Evolutionary conservation across 2,113 vertebrate genomes (phyloP), one percentile per base, ranked within the genome.

Genomic region (Microtus oregoni): DNA sequence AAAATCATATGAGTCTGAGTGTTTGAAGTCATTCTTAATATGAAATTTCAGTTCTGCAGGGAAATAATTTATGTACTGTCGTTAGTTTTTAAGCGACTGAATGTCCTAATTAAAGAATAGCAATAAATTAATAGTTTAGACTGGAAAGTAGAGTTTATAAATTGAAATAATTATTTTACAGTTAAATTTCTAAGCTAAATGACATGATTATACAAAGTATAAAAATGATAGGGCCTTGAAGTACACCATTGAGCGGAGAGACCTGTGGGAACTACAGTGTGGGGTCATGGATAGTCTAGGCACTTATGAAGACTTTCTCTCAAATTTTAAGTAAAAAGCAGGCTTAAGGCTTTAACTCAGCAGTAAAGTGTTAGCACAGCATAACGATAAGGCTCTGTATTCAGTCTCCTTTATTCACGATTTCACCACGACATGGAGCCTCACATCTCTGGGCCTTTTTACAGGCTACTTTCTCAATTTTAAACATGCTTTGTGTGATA

Each of bases 161-260:
- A 91, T 58, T 58, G 79, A 72, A 89, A 70, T 30, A 88, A 61
- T 88, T 22, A 89, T 94, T 94, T 86, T 11, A 41, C 86, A 86
- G 58, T 6, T 89, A 50, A 70, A 28, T 10, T 91, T 72, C 81
- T 76, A 61, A 1, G 78, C 55, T 75, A 67, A 67, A 14, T 75
- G 20, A 12, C 15, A 90, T 89, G 24, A 35, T 87, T n/a, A 55
- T 86, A 68, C 35, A 81, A 90, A 86, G 85, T 44, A 28, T 65
- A 58, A 82, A 81, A 24, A 35, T 58, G 19, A 35, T 7, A 38
- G 9, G 22, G 4, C 20, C 24, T 83, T 19, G 55, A 41, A 35
- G 20, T 14, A 38, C 22, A 83, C 4, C 14, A 52, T 5, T 28
- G 1, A 52, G 7, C 1, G 2, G 50, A 50, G 14, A 63, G 24